These are phyloP conservation scores for Babylonia areolata DNA, from an alignment of 1,140 invertebrate species.

Conservation along the genomic window DNA sequence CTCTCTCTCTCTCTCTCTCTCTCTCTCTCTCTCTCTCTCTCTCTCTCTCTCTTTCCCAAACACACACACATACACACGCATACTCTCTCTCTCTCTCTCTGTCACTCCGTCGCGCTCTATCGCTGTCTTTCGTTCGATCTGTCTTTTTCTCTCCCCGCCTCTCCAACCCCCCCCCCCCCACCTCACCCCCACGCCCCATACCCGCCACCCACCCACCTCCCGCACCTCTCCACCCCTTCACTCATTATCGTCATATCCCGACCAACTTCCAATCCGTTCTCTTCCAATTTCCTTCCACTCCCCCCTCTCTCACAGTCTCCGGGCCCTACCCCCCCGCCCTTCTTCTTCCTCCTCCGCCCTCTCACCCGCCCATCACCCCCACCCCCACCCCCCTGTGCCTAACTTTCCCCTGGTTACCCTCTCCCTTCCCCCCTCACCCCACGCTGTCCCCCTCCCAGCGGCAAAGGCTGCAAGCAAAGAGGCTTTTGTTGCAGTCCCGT, in stretches of 20 bases:
- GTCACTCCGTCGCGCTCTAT: no score
- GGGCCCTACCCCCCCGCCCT: neutral
- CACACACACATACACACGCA: no score
- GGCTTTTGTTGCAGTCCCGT: conserved; percentile 1
- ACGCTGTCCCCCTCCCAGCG: neutral
- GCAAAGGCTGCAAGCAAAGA: no score
- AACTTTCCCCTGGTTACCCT: no score
- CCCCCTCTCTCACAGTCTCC: conserved; percentile 19
- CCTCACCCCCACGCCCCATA: no score
- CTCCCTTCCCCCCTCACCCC: neutral
- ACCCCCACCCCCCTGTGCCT: no score
- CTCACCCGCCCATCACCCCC: neutral
- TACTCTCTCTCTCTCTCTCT: no score
- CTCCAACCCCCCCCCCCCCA: neutral
- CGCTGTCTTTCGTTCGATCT: no score
- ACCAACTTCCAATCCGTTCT: no score
- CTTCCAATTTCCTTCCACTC: conserved; percentile 19
- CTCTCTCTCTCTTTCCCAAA: no score
- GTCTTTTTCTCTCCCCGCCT: neutral
- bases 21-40: no score
- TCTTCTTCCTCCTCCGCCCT: neutral
- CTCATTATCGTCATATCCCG: conserved; percentile 18
- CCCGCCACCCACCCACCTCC: neutral
- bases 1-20: no score
- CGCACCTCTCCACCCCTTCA: neutral